These are phyloP conservation scores for Parascotia fuliginaria DNA, from an alignment of 2,888 invertebrate genomes.

Conservation along the genomic window DNA sequence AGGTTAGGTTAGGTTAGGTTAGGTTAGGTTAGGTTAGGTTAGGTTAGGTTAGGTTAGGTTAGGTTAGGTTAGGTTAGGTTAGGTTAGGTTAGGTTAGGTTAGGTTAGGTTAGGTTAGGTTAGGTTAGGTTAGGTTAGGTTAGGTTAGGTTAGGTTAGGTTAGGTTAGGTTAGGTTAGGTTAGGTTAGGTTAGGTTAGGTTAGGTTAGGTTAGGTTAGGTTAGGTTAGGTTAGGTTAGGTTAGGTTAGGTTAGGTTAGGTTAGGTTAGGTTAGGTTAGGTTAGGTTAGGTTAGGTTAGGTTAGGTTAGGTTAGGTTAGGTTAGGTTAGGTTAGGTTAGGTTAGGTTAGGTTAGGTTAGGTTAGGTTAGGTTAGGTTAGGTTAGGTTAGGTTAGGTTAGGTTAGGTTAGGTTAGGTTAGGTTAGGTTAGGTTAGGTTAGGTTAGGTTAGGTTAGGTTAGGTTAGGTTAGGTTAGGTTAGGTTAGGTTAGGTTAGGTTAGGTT, in stretches of 20 bases:
- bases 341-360: conserved; percentile 46
- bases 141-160: conserved; percentile 33
- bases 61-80: conserved; percentile 24
- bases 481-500: conserved; percentile 1
- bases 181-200: conserved; percentile 32
- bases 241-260: conserved; percentile 44
- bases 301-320: conserved; percentile 46
- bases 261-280: conserved; percentile 49
- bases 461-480: conserved; percentile 8
- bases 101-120: conserved; percentile 12
- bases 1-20: conserved; percentile 9
- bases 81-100: conserved; percentile 23
- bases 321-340: conserved; percentile 45
- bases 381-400: conserved; percentile 46
- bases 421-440: conserved; percentile 45
- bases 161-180: conserved; percentile 31
- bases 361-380: conserved; percentile 43
- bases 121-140: conserved; percentile 25
- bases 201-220: conserved; percentile 27
- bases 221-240: conserved; percentile 32
- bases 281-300: conserved; percentile 48
- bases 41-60: conserved; percentile 4
- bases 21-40: conserved; percentile 9
- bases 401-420: conserved; percentile 46
- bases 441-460: conserved; percentile 43